Percentiles rank a stretch among this genome's conserved stretches.
These are phyloP conservation scores for Nowickia ferox DNA, from an alignment of 2,888 invertebrate species.

Conservation along the genomic window DNA sequence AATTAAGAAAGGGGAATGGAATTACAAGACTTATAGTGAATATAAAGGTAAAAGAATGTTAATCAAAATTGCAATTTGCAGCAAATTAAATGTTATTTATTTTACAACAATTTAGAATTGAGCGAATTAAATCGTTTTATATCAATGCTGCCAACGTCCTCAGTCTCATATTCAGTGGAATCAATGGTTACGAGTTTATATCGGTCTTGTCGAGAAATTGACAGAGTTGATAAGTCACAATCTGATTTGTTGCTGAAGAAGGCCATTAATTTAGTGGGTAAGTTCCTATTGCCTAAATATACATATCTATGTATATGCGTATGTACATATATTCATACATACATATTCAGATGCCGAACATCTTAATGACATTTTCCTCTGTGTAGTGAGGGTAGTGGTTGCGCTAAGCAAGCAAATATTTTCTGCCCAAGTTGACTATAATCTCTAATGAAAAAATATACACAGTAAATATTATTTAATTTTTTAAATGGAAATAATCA, in stretches of 20 bases:
- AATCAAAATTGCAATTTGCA: neutral
- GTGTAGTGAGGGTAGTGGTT: no score
- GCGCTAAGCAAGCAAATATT: no score
- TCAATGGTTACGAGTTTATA: conserved; percentile 81
- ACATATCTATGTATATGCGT: neutral
- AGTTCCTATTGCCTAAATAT: conserved; percentile 72
- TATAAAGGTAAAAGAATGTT: conserved; percentile 79
- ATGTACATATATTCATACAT: no score
- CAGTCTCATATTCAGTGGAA: conserved; percentile 79
- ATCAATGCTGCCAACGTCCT: conserved; percentile 80
- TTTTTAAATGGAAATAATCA: no score
- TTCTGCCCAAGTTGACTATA: no score
- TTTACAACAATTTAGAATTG: conserved; percentile 76
- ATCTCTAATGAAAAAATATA: no score
- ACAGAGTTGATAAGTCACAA: conserved; percentile 81
- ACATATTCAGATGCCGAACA: no score
- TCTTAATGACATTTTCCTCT: no score
- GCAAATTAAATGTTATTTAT: conserved; percentile 1
- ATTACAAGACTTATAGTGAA: conserved; percentile 81
- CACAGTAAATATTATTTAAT: no score
- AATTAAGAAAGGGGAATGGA: conserved; percentile 82
- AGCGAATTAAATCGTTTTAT: conserved; percentile 81
- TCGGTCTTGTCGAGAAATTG: conserved; percentile 81
- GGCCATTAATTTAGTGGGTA: conserved; percentile 81
- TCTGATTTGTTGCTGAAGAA: conserved; percentile 80